Evolutionary conservation across 2,888 invertebrate genomes (phyloP).

Genomic region (Lithophane semibrunnea): DNA sequence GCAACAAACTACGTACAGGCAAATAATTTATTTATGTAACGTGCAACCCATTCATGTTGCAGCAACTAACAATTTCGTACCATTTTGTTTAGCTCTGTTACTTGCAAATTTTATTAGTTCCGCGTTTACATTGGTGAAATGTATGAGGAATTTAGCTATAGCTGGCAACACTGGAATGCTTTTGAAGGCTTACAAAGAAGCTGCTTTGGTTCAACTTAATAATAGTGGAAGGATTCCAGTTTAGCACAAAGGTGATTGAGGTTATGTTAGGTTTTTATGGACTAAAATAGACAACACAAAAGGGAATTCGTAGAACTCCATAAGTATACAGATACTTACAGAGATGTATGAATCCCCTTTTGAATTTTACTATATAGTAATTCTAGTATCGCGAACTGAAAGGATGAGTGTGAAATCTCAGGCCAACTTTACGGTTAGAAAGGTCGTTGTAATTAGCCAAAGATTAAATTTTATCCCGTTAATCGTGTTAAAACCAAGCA

Average conservation of each 20-base stretch:
- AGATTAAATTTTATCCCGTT: no score
- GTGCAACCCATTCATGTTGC: slow-evolving; percentile 45
- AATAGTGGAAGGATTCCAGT: slow-evolving; percentile 42
- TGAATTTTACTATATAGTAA: neutral
- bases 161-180: slow-evolving; percentile 59
- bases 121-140: slow-evolving; percentile 60
- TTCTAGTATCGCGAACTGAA: neutral
- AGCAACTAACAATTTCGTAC: slow-evolving; percentile 59
- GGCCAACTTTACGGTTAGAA: neutral
- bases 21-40: slow-evolving; percentile 41
- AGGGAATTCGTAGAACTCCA: no score
- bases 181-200: slow-evolving; percentile 65
- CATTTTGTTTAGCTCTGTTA: slow-evolving; percentile 59
- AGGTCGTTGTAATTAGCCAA: neutral
- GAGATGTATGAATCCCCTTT: neutral
- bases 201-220: slow-evolving; percentile 55
- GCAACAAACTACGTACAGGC: slow-evolving; percentile 20
- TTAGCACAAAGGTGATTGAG: slow-evolving; percentile 38
- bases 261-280: slow-evolving; percentile 22
- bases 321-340: no score
- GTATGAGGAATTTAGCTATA: slow-evolving; percentile 65
- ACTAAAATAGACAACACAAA: neutral
- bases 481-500: neutral
- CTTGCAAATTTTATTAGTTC: slow-evolving; percentile 65
- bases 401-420: neutral